Evolutionary conservation across 1,140 invertebrate species (phyloP).

Genomic region (Cotesia glomerata): DNA sequence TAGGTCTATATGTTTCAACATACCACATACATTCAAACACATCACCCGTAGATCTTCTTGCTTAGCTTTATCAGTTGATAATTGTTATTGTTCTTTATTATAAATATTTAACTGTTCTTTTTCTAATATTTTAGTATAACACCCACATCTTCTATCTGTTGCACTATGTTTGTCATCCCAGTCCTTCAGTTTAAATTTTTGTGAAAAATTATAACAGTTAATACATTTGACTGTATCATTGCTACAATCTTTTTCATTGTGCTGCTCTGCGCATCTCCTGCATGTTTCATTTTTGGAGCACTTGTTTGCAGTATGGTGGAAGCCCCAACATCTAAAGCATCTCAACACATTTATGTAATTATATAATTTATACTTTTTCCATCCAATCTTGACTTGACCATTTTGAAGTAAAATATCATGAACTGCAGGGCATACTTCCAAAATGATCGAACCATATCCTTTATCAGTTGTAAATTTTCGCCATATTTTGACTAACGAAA

Average conservation of each 20-base stretch:
- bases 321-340: constrained; percentile 19
- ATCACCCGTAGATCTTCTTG: not conserved
- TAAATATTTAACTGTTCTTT: not conserved
- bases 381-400: constrained; percentile 13
- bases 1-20: not conserved
- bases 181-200: not conserved
- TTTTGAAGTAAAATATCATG: constrained; percentile 10
- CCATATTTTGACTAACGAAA: not conserved
- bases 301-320: constrained; percentile 3
- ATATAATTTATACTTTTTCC: constrained; percentile 11
- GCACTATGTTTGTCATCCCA: not conserved
- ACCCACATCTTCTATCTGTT: not conserved
- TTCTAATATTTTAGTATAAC: not conserved
- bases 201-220: not conserved
- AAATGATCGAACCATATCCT: not conserved
- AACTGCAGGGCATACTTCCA: constrained; percentile 2
- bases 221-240: not conserved
- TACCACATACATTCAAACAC: not conserved
- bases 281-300: constrained; percentile 13
- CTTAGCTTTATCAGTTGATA: no score
- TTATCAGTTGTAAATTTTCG: constrained; percentile 2
- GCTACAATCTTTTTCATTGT: not conserved
- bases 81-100: no score
- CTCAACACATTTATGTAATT: constrained; percentile 19
- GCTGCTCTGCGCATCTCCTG: constrained; percentile 12